Conservation (phyloP, 2,888 invertebrate species). For the Noctua janthe region DNA sequence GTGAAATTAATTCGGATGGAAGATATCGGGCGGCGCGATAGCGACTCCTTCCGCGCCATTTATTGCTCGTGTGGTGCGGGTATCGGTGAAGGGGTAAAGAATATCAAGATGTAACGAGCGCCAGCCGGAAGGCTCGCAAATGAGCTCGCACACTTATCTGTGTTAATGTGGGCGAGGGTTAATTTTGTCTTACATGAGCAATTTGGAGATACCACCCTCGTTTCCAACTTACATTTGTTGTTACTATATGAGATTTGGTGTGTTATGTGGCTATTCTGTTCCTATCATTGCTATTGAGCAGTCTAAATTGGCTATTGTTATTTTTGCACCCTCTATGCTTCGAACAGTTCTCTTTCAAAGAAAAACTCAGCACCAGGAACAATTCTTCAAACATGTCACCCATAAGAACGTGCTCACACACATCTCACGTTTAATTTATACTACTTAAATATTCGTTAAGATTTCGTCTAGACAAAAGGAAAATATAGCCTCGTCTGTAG, state of each 20-base stretch:
- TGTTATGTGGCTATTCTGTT: slow-evolving; percentile 65
- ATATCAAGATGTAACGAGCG: slow-evolving; percentile 90
- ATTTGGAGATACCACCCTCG: slow-evolving; percentile 87
- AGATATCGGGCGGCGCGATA: slow-evolving; percentile 89
- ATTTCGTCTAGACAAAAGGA: slow-evolving; percentile 90
- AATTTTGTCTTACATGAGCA: slow-evolving; percentile 90
- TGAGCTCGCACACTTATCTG: slow-evolving; percentile 90
- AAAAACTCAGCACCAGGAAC: neutral
- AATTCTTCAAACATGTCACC: slow-evolving; percentile 3
- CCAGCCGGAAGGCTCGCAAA: slow-evolving; percentile 90
- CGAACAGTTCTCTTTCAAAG: neutral
- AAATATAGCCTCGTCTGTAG: slow-evolving; percentile 85
- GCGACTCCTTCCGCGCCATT: slow-evolving; percentile 90
- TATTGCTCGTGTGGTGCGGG: slow-evolving; percentile 90
- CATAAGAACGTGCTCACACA: slow-evolving; percentile 55
- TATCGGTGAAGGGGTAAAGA: slow-evolving; percentile 90
- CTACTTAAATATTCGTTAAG: slow-evolving; percentile 89
- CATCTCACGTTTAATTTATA: slow-evolving; percentile 67
- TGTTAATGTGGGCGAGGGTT: slow-evolving; percentile 90
- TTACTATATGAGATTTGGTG: slow-evolving; percentile 70
- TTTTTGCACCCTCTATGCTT: neutral
- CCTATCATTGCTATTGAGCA: slow-evolving; percentile 9
- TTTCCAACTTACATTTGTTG: slow-evolving; percentile 82
- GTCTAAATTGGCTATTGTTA: neutral
- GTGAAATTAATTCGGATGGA: slow-evolving; percentile 90